Percentiles rank a stretch among this genome's conserved stretches.
These are phyloP conservation scores for Ctenopoma multispine DNA, from an alignment of 2,797 vertebrate species.

Conservation along the genomic window DNA sequence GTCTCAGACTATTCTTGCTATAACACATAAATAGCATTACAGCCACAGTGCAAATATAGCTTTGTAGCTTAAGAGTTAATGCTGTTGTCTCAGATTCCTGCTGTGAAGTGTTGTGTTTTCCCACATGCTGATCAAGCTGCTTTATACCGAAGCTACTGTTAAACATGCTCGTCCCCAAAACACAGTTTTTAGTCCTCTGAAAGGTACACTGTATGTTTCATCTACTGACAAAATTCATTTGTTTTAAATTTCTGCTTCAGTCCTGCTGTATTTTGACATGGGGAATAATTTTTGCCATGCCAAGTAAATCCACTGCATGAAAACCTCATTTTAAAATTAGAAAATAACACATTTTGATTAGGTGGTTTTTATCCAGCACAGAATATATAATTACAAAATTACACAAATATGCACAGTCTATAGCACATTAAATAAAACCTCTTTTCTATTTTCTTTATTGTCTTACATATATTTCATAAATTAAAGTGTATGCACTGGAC, in stretches of 20 bases:
- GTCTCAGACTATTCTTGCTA: slow-evolving; percentile 1
- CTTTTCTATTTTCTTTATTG: slow-evolving; percentile 8
- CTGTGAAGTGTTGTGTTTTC: slow-evolving; percentile 11
- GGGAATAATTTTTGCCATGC: neutral
- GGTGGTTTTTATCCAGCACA: neutral
- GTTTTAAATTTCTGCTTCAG: neutral
- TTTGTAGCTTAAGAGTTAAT: slow-evolving; percentile 18
- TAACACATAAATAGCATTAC: slow-evolving; percentile 14
- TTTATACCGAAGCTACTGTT: slow-evolving; percentile 13
- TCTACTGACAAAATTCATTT: neutral
- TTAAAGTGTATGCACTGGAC: neutral
- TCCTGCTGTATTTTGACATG: slow-evolving; percentile 7
- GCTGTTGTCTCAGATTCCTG: slow-evolving; percentile 16
- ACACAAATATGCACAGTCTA: neutral
- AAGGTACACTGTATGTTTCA: slow-evolving; percentile 14
- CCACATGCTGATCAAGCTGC: slow-evolving; percentile 26
- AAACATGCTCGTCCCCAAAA: slow-evolving; percentile 19
- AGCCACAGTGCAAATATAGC: slow-evolving; percentile 10
- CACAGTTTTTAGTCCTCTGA: neutral
- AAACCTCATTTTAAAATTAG: neutral
- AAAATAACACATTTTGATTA: neutral
- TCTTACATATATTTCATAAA: slow-evolving; percentile 22
- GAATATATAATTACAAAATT: neutral
- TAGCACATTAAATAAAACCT: neutral
- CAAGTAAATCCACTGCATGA: neutral